Percentiles rank a stretch among this genome's conserved stretches.
These are phyloP conservation scores for Tanytarsus gracilentus DNA, from an alignment of 2,888 invertebrate species.

Conservation along the genomic window DNA sequence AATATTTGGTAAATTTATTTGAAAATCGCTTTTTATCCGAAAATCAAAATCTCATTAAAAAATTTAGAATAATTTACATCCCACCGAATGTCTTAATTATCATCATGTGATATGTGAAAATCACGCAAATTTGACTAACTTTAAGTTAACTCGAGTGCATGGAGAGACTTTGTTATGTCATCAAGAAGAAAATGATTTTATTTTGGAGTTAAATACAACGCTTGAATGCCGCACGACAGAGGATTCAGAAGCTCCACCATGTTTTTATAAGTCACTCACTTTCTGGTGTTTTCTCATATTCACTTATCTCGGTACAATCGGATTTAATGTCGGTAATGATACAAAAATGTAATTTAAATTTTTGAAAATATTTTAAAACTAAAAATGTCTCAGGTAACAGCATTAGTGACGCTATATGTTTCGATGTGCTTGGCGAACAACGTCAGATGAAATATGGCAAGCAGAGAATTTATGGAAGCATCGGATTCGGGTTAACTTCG, in stretches of 20 bases:
- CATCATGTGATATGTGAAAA: not conserved
- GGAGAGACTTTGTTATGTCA: not conserved
- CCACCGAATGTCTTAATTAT: not conserved
- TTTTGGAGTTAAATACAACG: not conserved
- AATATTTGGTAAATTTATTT: slow-evolving; percentile 7
- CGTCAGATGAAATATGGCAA: slow-evolving; percentile 62
- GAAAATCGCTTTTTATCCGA: not conserved
- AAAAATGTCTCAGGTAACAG: slow-evolving; percentile 50
- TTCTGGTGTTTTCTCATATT: slow-evolving; percentile 68
- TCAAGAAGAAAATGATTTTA: not conserved
- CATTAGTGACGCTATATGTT: slow-evolving; percentile 83
- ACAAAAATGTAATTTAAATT: not conserved
- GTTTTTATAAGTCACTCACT: slow-evolving; percentile 50
- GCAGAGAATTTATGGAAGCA: slow-evolving; percentile 75
- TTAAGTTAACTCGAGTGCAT: not conserved
- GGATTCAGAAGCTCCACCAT: slow-evolving; percentile 31
- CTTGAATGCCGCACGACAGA: slow-evolving; percentile 28
- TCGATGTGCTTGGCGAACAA: slow-evolving; percentile 69
- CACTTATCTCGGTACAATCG: slow-evolving; percentile 65
- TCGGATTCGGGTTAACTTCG: slow-evolving; percentile 68
- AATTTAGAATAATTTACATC: not conserved
- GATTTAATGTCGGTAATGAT: slow-evolving; percentile 62
- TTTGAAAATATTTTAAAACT: not conserved
- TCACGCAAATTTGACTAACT: not conserved
- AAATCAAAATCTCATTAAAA: not conserved